phyloP scores from a whole-genome alignment of 1,140 invertebrate species.

The Drosophila orosa region DNA sequence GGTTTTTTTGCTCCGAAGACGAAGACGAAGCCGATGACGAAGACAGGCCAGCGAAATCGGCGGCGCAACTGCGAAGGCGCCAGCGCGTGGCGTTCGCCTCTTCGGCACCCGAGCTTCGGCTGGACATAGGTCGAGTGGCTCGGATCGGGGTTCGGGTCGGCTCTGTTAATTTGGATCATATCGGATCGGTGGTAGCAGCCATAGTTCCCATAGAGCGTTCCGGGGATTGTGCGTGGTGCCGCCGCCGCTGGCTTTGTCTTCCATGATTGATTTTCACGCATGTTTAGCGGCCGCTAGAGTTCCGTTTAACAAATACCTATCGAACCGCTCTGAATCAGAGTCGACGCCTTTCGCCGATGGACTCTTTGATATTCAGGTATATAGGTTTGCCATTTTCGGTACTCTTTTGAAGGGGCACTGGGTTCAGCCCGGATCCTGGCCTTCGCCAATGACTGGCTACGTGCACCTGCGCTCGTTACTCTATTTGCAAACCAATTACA shows the following conservation, averaged over 20 bases:
- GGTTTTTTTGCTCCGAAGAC: slow-evolving; percentile 51
- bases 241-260: slow-evolving; percentile 42
- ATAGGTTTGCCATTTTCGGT: slow-evolving; percentile 22
- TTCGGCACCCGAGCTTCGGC: slow-evolving; percentile 2
- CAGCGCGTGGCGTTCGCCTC: slow-evolving; percentile 6
- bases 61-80: slow-evolving; percentile 22
- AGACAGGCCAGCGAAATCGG: slow-evolving; percentile 19
- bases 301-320: slow-evolving; percentile 51
- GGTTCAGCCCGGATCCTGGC: neutral
- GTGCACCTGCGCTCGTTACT: neutral
- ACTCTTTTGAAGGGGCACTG: neutral
- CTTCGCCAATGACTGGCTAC: neutral
- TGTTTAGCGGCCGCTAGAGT: slow-evolving; percentile 54
- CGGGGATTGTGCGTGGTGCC: slow-evolving; percentile 15
- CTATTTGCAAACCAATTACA: neutral
- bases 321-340: slow-evolving; percentile 8
- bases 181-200: neutral
- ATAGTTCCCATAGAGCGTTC: slow-evolving; percentile 2
- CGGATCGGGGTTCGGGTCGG: neutral
- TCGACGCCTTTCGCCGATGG: slow-evolving; percentile 60
- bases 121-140: slow-evolving; percentile 5
- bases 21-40: slow-evolving; percentile 18
- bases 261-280: slow-evolving; percentile 76
- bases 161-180: neutral
- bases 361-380: slow-evolving; percentile 8